Percentiles rank a stretch among this genome's conserved stretches.
Conservation (phyloP, 2,797 vertebrate species). For the Periparus ater region DNA sequence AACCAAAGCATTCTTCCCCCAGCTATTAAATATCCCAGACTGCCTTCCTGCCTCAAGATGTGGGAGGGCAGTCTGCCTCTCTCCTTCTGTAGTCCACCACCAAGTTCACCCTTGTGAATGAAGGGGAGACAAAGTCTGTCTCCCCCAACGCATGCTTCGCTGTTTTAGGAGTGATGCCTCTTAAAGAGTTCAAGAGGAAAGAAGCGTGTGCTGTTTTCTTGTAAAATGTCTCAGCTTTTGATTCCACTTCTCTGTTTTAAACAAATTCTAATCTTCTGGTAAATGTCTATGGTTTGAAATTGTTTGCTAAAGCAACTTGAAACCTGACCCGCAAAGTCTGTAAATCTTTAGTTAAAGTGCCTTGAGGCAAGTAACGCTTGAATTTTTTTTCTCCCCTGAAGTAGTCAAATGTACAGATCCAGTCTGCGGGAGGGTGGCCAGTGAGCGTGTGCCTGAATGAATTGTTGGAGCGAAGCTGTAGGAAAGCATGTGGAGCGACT, state of each 20-base stretch:
- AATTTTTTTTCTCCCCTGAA: background rate
- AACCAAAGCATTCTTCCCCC: slow-evolving; percentile 52
- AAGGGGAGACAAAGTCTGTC: background rate
- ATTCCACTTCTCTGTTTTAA: background rate
- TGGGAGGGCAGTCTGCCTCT: background rate
- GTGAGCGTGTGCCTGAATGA: background rate
- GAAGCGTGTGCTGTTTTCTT: background rate
- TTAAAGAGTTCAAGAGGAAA: background rate
- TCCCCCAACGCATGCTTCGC: background rate
- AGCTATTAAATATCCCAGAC: slow-evolving; percentile 58
- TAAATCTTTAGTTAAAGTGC: slow-evolving; percentile 53
- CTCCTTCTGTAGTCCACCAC: background rate
- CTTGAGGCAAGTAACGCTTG: background rate
- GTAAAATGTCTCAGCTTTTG: background rate
- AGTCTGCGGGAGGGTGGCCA: background rate
- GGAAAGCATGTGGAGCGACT: background rate
- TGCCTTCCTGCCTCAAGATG: slow-evolving; percentile 33
- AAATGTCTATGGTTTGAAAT: background rate
- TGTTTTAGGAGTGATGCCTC: background rate
- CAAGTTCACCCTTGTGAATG: background rate
- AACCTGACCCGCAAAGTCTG: slow-evolving; percentile 16
- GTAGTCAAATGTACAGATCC: background rate
- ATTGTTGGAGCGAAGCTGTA: background rate
- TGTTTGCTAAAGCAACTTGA: slow-evolving; percentile 25
- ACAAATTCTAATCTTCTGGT: background rate